These are phyloP conservation scores for Tenualosa thibaudeaui DNA, from an alignment of 2,797 vertebrate genomes.

Conservation along the genomic window DNA sequence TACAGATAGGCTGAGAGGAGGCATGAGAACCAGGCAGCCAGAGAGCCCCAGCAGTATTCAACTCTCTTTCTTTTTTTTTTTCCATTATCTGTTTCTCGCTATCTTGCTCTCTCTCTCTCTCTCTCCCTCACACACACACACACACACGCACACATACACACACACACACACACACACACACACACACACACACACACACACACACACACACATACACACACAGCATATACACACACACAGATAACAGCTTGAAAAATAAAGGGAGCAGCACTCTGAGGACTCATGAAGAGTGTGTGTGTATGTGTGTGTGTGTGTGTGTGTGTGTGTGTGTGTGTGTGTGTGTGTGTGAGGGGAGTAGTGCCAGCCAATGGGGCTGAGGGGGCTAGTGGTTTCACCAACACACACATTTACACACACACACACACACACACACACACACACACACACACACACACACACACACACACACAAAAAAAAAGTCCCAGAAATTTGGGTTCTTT, in stretches of 20 bases:
- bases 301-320: neutral
- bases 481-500: conserved; percentile 23
- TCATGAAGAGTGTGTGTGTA: neutral
- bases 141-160: neutral
- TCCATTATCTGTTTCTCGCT: neutral
- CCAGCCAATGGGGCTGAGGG: too few species aligned
- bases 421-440: neutral
- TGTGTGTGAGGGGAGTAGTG: too few species aligned
- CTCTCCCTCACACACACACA: neutral
- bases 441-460: neutral
- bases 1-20: neutral
- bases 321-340: neutral
- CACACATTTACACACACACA: neutral
- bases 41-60: neutral
- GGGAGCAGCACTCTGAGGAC: conserved; percentile 15
- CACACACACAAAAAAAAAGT: neutral
- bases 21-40: neutral
- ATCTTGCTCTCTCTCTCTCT: neutral
- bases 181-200: neutral
- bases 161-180: too few species aligned
- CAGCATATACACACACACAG: neutral
- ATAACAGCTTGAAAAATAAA: conserved; percentile 11
- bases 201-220: too few species aligned
- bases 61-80: neutral
- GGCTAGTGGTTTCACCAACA: neutral